A percentile compares a stretch with the other conserved stretches of the same genome.
These are phyloP conservation scores for Dryoscopus gambensis DNA, from an alignment of 2,113 vertebrate genomes.

Conservation along the genomic window DNA sequence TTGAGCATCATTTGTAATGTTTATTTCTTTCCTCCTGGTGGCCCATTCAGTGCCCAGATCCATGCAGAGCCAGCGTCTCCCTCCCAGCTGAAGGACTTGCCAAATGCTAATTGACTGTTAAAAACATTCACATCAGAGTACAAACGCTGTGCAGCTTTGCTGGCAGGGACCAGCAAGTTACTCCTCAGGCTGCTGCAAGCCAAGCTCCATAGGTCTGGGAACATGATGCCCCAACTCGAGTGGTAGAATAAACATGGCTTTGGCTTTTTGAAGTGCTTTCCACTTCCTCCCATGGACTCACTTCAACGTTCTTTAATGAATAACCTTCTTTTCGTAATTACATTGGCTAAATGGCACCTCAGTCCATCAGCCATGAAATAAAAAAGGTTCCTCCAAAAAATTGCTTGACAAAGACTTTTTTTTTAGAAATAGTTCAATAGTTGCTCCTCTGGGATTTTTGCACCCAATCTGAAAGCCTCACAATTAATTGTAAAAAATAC, in stretches of 20 bases:
- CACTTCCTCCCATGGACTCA: background rate
- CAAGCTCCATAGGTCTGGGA: constrained; percentile 4
- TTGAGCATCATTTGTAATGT: background rate
- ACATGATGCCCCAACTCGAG: background rate
- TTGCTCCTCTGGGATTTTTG: background rate
- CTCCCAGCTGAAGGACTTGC: background rate
- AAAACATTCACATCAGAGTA: constrained; percentile 51
- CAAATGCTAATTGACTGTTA: constrained; percentile 59
- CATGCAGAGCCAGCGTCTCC: background rate
- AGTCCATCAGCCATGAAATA: background rate
- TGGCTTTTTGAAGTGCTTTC: background rate
- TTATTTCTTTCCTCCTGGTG: background rate
- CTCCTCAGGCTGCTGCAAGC: background rate
- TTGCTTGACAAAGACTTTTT: background rate
- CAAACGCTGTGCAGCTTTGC: background rate
- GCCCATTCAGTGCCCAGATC: background rate
- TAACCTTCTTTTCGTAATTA: background rate
- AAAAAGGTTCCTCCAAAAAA: background rate
- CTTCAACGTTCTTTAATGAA: background rate
- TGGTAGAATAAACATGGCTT: background rate
- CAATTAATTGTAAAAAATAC: background rate
- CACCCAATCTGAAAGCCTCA: background rate
- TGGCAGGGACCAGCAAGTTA: background rate
- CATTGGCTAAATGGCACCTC: background rate
- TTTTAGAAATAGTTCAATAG: background rate